Evolutionary conservation across 2,113 vertebrate genomes (phyloP).

Genomic region (Mystacornis crossleyi): DNA sequence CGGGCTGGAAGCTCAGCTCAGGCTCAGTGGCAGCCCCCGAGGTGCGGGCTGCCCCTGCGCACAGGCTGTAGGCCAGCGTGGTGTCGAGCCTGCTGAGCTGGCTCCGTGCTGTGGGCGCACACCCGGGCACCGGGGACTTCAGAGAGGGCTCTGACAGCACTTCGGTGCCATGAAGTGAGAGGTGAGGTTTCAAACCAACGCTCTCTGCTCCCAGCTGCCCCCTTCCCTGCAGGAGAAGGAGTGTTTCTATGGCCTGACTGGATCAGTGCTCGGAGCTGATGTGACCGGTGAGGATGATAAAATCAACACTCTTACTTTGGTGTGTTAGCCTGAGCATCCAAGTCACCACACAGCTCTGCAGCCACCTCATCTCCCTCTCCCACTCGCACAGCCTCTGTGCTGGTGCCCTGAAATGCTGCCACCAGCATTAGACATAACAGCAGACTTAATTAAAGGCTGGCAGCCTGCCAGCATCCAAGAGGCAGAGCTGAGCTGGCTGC

Average conservation of each 20-base stretch:
- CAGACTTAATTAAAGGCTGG: constrained; percentile 14
- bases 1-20: not conserved
- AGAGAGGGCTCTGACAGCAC: not conserved
- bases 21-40: too few species aligned
- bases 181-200: accelerated
- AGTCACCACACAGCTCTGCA: not conserved
- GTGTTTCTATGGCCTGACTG: not conserved
- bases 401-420: not conserved
- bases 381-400: not conserved
- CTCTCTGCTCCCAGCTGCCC: not conserved
- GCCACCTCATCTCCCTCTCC: not conserved
- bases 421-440: not conserved
- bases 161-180: not conserved
- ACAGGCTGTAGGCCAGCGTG: accelerated
- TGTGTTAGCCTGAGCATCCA: not conserved
- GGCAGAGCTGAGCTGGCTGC: constrained; percentile 4
- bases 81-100: not conserved
- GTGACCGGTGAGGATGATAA: not conserved
- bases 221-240: not conserved
- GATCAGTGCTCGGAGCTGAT: not conserved
- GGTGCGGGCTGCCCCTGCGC: accelerated
- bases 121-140: not conserved
- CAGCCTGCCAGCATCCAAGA: constrained; percentile 10
- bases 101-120: not conserved
- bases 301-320: not conserved